Evolutionary conservation across 2,888 invertebrate genomes (phyloP), one percentile per base, ranked within the genome.

Genomic region (Adela reaumurella): DNA sequence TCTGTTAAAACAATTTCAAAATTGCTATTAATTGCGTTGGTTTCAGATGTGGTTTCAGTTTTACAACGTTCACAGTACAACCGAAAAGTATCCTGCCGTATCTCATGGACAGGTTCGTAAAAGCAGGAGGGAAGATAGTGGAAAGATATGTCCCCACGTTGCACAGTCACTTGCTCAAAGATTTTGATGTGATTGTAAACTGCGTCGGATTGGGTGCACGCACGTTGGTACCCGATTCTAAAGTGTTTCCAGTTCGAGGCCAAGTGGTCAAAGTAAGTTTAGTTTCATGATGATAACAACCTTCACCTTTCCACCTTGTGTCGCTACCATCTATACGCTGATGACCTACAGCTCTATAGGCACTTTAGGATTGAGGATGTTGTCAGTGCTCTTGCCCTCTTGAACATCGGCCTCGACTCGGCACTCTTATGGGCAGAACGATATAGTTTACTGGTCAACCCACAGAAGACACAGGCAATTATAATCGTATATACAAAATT

Each of bases 101-200:
- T 65, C 66, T 94, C 1, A 81, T 81, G 64, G 70, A 83, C 45
- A 76, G 82, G 57, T 90, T 91, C 58, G 53, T 65, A 47, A 59
- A 64, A 1, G 71, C 72, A 2, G 86, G 88, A 5, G 93, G 92
- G 0, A 82, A 74, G 56, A 65, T 90, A 4, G 3, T 62, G 2
- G 53, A 55, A 17, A 58, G 57, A 0, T 60, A 58, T 24, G 51
- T 78, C 10, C 52, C 52, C 2, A 69, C 72, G 0, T 51, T 78
- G 0, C 49, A 56, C 1, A 68, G 79, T 11, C 63, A 74, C 46
- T 62, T 88, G 1, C 63, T 83, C 3, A 71, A 81, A 28, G 64
- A 67, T 0, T 87, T 73, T 58, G 86, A 91, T 61, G 74, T 90
- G 1, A 72, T 94, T n/a, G 80, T 94, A 43, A 93, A 94, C 64